Evolutionary conservation across 2,888 invertebrate genomes (phyloP), one percentile per base, ranked within the genome.

Genomic region (Rhimphoctona megacephalus): DNA sequence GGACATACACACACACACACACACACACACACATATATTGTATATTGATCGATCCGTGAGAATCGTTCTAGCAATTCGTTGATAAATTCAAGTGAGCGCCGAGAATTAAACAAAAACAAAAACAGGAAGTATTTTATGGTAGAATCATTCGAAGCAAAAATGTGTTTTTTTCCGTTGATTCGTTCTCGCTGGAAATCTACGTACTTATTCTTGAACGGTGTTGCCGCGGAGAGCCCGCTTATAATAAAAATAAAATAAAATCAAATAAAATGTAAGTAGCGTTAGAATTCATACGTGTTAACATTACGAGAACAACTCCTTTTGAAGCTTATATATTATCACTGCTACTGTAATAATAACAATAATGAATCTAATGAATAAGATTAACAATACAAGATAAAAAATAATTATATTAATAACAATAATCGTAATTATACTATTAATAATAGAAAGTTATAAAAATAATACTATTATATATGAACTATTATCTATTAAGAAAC

Each of bases 61-160:
- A 52, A 66, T 72, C 74, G 74, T 70, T 33, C 43, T 76, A 69
- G 66, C 54, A 70, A 86, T 80, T 83, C 67, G 76, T 86, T 66
- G 81, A 86, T 76, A 76, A 85, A 80, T 83, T 64, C 69, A 80
- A 81, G 81, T 77, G 77, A 83, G 69, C 67, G 70, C 76, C 78
- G 69, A 85, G 73, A 78, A 70, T 66, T 69, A 82, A 85, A 79
- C 66, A 70, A 85, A 81, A 49, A 85, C 70, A 39, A n/a, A n/a
- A n/a, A n/a, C n/a, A 82, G 64, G 67, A 83, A 85, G 88, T 86
- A 83, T 82, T 88, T 86, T 81, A 64, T 85, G 72, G 79, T 70
- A 84, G 83, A 81, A 86, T 33, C 79, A 64, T 54, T 33, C 52
- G 66, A 69, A 64, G 64, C 39, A 54, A 81, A 52, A n/a, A 52